A percentile compares a stretch with the other conserved stretches of the same genome.
phyloP scores from a whole-genome alignment of 64 coral and sea anemone genomes.

The Actinia tenebrosa region DNA sequence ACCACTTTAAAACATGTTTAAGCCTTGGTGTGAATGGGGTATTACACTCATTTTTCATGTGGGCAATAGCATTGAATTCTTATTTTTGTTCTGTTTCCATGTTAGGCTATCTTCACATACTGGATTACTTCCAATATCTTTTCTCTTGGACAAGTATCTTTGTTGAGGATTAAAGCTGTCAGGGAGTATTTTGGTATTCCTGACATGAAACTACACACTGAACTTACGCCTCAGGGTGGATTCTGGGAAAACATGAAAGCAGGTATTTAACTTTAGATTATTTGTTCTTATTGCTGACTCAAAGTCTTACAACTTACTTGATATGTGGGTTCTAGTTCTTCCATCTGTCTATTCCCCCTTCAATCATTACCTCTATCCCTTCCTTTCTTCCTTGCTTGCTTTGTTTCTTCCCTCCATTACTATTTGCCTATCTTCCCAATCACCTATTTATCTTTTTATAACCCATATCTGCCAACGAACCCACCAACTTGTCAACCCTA shows the following conservation, averaged over 20 bases:
- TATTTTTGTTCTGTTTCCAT: neutral
- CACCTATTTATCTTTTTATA: neutral
- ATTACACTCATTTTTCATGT: neutral
- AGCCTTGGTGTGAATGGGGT: too few relatives aligned
- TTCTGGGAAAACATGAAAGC: conserved; percentile 91
- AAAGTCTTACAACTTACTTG: neutral
- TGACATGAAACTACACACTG: conserved; percentile 67
- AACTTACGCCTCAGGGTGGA: conserved; percentile 34
- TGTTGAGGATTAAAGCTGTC: conserved; percentile 46
- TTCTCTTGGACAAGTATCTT: conserved; percentile 74
- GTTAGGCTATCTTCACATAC: conserved; percentile 77
- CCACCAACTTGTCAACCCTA: too few relatives aligned
- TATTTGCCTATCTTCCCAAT: neutral
- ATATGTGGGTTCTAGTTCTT: too few relatives aligned
- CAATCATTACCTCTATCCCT: neutral
- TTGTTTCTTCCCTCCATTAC: neutral
- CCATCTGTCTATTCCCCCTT: neutral
- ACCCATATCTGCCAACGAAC: too few relatives aligned
- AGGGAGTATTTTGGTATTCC: conserved; percentile 83
- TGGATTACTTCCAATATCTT: conserved; percentile 93
- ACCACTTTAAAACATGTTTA: too few relatives aligned
- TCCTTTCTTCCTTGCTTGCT: neutral
- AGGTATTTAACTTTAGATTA: conserved; percentile 15
- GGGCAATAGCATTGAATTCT: neutral
- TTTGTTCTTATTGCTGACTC: neutral